A percentile compares a stretch with the other conserved stretches of the same genome.
Evolutionary conservation across 2,888 invertebrate species (phyloP).

Genomic region (Drosophila paranaensis): DNA sequence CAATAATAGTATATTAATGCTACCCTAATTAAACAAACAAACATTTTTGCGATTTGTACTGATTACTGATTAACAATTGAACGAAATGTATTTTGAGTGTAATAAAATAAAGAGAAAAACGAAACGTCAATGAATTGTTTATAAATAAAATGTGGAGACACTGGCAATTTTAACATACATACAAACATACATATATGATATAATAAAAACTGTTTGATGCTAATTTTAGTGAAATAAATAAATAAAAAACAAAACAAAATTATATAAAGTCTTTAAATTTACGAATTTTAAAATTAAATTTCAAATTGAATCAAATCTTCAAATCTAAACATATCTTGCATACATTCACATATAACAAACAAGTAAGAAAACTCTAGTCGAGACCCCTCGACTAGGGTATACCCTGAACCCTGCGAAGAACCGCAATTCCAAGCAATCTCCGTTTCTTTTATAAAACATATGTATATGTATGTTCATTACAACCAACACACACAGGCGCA

Average conservation of each 20-base stretch:
- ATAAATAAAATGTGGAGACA: conserved; percentile 35
- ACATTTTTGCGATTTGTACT: conserved; percentile 79
- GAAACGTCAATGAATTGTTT: conserved; percentile 29
- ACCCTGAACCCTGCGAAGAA: no score
- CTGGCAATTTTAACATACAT: conserved; percentile 39
- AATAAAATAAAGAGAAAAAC: conserved; percentile 13
- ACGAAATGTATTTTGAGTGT: conserved; percentile 39
- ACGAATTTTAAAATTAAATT: no score
- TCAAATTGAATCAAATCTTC: no score
- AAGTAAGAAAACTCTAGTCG: no score
- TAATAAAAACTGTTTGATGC: conserved; percentile 59
- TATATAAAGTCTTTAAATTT: neutral
- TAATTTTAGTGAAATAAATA: conserved; percentile 72
- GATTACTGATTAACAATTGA: conserved; percentile 78
- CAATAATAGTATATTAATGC: conserved; percentile 50
- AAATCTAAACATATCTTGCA: no score
- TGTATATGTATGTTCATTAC: no score
- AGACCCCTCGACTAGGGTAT: no score
- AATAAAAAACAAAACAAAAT: conserved; percentile 13
- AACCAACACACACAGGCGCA: no score
- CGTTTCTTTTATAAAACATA: no score
- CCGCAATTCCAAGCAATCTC: no score
- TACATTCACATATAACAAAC: no score
- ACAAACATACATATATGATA: conserved; percentile 20
- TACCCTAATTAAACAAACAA: conserved; percentile 33